phyloP scores from a whole-genome alignment of 2,888 invertebrate genomes.

The Pseudeuparius sepicola region DNA sequence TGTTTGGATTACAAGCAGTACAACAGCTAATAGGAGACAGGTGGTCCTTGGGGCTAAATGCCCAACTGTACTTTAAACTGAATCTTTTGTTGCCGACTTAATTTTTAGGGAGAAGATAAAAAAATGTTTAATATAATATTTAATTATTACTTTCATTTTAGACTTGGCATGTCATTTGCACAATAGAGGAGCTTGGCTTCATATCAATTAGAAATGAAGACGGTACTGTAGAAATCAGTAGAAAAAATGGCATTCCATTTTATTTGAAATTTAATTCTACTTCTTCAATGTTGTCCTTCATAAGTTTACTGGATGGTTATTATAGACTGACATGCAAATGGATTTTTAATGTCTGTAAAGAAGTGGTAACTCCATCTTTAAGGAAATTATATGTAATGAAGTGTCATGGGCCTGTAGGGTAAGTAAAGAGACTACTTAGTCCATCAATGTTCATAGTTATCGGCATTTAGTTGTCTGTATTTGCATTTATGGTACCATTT shows the following conservation, averaged over 20 bases:
- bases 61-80: too few species aligned
- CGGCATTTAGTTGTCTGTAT: constrained; percentile 15
- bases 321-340: constrained; percentile 80
- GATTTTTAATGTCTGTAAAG: constrained; percentile 82
- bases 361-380: constrained; percentile 70
- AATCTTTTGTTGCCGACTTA: too few species aligned
- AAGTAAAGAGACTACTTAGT: constrained; percentile 31
- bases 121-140: too few species aligned
- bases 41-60: too few species aligned
- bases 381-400: constrained; percentile 59
- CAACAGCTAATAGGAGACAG: too few species aligned
- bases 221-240: constrained; percentile 64
- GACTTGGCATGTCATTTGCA: constrained; percentile 62
- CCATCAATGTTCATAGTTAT: constrained; percentile 10
- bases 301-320: constrained; percentile 76
- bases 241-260: constrained; percentile 67
- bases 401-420: constrained; percentile 89
- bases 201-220: constrained; percentile 63
- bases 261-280: constrained; percentile 61
- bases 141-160: too few species aligned
- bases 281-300: constrained; percentile 63
- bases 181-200: constrained; percentile 76
- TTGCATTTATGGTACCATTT: too few species aligned
- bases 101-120: too few species aligned
- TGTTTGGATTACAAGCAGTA: too few species aligned